These are phyloP conservation scores for Trichechus manatus DNA, from an alignment of 2,113 vertebrate genomes.

Conservation along the genomic window DNA sequence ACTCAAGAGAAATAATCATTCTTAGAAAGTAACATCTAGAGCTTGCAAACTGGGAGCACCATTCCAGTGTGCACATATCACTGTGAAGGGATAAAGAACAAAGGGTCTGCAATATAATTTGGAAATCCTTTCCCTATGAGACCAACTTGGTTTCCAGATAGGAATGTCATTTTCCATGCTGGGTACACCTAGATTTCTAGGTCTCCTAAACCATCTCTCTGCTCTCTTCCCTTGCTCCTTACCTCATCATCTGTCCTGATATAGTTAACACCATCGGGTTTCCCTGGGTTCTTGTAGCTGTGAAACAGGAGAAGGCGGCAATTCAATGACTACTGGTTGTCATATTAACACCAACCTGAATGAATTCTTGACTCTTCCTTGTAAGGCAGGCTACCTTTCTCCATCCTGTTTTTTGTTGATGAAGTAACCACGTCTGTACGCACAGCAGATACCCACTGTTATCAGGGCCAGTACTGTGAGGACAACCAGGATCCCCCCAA, in stretches of 20 bases:
- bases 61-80: fast-evolving
- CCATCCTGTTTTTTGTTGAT: constrained; percentile 90
- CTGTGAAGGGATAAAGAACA: neutral
- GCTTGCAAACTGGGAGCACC: neutral
- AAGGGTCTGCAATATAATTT: neutral
- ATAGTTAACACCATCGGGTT: constrained; percentile 92
- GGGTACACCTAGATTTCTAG: neutral
- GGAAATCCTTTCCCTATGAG: neutral
- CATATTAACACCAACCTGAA: neutral
- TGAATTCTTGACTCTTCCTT: neutral
- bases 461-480: constrained; percentile 89
- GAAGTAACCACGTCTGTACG: constrained; percentile 93
- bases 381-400: constrained; percentile 89
- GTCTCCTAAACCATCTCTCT: neutral
- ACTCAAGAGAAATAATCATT: neutral
- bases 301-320: constrained; percentile 79
- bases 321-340: neutral
- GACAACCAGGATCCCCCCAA: constrained; percentile 93
- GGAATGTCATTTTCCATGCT: neutral
- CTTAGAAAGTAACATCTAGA: neutral
- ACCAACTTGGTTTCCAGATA: neutral
- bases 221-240: constrained; percentile 53
- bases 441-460: constrained; percentile 92
- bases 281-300: constrained; percentile 94
- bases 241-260: constrained; percentile 97